Percentiles rank a stretch among this genome's conserved stretches.
phyloP scores from a whole-genome alignment of 2,113 vertebrate species.

The Erythrocebus patas region DNA sequence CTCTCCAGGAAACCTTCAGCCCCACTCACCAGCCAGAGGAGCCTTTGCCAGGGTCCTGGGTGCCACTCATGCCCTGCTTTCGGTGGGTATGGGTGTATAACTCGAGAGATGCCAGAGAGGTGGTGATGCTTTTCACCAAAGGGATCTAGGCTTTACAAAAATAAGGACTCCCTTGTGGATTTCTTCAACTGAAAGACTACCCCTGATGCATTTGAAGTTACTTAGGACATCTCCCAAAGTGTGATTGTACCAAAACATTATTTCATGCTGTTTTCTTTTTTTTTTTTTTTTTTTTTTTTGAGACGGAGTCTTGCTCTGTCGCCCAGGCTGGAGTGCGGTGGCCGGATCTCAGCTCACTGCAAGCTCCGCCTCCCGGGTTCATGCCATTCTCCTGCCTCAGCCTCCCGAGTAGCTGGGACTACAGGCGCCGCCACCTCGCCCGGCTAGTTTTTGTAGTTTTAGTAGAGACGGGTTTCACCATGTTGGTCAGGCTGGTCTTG shows the following conservation, averaged over 20 bases:
- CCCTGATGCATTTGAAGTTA: neutral
- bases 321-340: no score
- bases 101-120: neutral
- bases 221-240: neutral
- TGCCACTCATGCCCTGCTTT: neutral
- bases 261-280: no score
- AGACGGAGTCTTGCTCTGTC: no score
- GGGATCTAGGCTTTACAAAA: neutral
- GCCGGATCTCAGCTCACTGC: no score
- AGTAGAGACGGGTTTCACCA: no score
- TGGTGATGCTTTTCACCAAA: neutral
- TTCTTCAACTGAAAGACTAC: neutral
- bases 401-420: no score
- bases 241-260: neutral
- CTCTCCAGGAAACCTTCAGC: neutral
- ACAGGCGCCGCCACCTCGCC: no score
- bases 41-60: neutral
- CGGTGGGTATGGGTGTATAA: neutral
- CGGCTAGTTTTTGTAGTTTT: no score
- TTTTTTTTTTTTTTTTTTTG: no score
- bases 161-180: neutral
- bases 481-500: no score
- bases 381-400: no score
- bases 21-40: neutral
- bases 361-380: no score